A percentile compares a stretch with the other conserved stretches of the same genome.
phyloP scores from a whole-genome alignment of 2,888 invertebrate species.

The Catocala fraxini region DNA sequence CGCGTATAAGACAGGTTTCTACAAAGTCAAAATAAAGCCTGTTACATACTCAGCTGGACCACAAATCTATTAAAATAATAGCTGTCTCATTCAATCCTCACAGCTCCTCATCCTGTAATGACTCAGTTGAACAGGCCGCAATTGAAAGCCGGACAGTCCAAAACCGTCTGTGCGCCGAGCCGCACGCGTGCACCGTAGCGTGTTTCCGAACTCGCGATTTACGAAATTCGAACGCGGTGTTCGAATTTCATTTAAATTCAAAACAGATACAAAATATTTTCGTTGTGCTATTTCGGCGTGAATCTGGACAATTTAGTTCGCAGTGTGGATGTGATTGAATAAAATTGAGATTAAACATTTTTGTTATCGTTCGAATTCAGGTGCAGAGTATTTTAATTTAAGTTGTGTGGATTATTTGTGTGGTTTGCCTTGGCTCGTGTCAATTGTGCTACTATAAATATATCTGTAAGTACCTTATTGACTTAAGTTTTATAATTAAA shows the following conservation, averaged over 20 bases:
- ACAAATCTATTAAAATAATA: conserved; percentile 53
- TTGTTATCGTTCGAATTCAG: conserved; percentile 25
- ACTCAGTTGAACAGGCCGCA: conserved; percentile 36
- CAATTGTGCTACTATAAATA: conserved; percentile 27
- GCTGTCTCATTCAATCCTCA: conserved; percentile 51
- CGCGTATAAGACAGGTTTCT: conserved; percentile 39
- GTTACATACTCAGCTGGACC: conserved; percentile 36
- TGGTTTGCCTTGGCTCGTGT: conserved; percentile 50
- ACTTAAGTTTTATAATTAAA: no score
- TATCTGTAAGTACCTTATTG: conserved; percentile 35
- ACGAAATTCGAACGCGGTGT: conserved; percentile 41
- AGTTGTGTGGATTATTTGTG: conserved; percentile 45
- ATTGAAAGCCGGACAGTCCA: conserved; percentile 49
- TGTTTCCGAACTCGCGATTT: conserved; percentile 30
- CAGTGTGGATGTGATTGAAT: conserved; percentile 36
- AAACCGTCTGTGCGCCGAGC: conserved; percentile 28
- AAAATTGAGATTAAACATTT: conserved; percentile 18
- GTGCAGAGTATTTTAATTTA: conserved; percentile 23
- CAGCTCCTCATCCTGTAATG: conserved; percentile 44
- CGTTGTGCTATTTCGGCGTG: conserved; percentile 33
- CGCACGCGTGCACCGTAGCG: conserved; percentile 38
- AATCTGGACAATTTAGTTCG: conserved; percentile 28
- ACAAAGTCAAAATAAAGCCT: conserved; percentile 19
- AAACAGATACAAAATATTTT: conserved; percentile 16
- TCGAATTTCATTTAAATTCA: conserved; percentile 16